Evolutionary conservation across 1,140 invertebrate genomes (phyloP).

Genomic region (Odontomachus brunneus): DNA sequence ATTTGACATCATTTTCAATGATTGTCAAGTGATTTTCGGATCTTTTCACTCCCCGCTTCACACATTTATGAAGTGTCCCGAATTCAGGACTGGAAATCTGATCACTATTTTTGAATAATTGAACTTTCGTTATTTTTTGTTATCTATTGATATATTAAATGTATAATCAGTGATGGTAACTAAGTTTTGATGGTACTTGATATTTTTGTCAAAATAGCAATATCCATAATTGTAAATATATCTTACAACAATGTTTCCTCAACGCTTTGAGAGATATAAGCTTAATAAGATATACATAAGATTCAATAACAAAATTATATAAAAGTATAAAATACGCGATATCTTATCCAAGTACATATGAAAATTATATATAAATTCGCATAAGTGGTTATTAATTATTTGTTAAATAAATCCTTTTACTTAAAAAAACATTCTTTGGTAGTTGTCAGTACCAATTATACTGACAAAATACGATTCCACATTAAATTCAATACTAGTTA

Average conservation of each 20-base stretch:
- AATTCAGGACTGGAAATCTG: no score
- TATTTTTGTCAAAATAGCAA: slow-evolving; percentile 24
- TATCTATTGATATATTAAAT: slow-evolving; percentile 18
- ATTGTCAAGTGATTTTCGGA: no score
- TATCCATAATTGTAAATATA: slow-evolving; percentile 9
- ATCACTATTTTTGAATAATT: neutral
- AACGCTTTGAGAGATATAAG: neutral
- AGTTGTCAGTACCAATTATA: neutral
- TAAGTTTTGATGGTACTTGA: slow-evolving; percentile 5
- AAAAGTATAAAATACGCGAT: slow-evolving; percentile 16
- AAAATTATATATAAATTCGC: neutral
- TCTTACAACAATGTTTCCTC: neutral
- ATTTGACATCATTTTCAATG: no score
- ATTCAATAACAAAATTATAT: slow-evolving; percentile 1
- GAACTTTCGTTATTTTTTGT: neutral
- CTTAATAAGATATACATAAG: slow-evolving; percentile 1
- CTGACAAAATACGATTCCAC: no score
- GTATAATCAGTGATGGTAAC: slow-evolving; percentile 6
- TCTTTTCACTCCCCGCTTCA: no score
- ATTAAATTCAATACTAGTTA: slow-evolving; percentile 65
- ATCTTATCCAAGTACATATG: neutral
- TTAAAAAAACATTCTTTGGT: slow-evolving; percentile 7
- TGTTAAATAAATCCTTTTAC: neutral
- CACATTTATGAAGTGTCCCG: no score
- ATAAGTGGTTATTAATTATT: neutral